phyloP scores from a whole-genome alignment of 2,888 invertebrate genomes.

The Yponomeuta sedellus region DNA sequence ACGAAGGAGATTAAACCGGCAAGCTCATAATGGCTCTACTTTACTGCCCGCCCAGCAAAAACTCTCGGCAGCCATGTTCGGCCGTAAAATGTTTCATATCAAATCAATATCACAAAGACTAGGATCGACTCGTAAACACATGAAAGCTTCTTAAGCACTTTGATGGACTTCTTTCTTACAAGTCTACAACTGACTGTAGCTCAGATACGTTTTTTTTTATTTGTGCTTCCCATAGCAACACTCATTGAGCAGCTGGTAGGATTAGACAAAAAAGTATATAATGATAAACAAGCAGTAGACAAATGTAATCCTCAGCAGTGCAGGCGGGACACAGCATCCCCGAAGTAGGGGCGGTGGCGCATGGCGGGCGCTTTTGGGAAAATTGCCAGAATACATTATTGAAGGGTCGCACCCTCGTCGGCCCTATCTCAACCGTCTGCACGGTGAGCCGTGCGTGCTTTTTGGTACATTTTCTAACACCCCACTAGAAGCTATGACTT shows the following conservation, averaged over 20 bases:
- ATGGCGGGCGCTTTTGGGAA: slow-evolving; percentile 38
- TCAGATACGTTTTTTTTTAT: background rate
- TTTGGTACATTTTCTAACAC: slow-evolving; percentile 11
- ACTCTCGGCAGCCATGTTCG: background rate
- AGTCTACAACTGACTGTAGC: too few relatives aligned
- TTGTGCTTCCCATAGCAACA: background rate
- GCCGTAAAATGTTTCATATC: background rate
- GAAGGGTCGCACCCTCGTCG: slow-evolving; percentile 37
- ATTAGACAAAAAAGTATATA: slow-evolving; percentile 36
- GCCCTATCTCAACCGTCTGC: slow-evolving; percentile 62
- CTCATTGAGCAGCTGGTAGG: background rate
- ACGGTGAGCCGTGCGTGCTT: slow-evolving; percentile 34
- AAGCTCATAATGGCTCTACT: background rate
- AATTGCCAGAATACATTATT: slow-evolving; percentile 69
- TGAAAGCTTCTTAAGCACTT: background rate
- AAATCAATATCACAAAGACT: background rate
- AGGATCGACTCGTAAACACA: background rate
- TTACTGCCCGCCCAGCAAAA: background rate
- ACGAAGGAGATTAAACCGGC: background rate
- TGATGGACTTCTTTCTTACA: background rate
- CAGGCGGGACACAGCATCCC: slow-evolving; percentile 39
- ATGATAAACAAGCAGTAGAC: slow-evolving; percentile 48
- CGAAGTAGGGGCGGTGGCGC: slow-evolving; percentile 27
- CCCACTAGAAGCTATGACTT: background rate
- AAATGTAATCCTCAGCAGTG: slow-evolving; percentile 53